Base-by-base conservation (phyloP, 2,113 vertebrate species). In the Hemiscyllium ocellatum region DNA sequence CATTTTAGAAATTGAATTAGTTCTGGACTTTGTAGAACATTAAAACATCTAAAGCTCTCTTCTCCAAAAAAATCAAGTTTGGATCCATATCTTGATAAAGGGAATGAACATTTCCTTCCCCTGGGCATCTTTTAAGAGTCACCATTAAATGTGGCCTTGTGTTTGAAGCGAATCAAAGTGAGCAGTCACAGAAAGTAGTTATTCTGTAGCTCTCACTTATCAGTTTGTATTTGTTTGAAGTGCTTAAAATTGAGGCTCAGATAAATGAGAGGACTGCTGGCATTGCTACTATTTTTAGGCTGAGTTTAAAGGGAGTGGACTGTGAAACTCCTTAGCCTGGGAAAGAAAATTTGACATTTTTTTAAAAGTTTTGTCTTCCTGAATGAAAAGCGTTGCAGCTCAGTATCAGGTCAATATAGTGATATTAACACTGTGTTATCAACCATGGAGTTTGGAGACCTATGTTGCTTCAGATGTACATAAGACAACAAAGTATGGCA, bases 1-100 rank as follows among this genome's bases (percentile, higher is more conserved):
- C 89, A 93, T 61, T 68, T 93, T 93, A 93, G 61, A 22, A 37
- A 68, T n/a, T 37, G 61, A 37, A 29, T 37, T 93, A 61, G 61
- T 66, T 93, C 89, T 93, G 89, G 89, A 66, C 66, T 37, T 93
- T 65, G 56, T 42, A 66, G 89, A n/a, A 93, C 89, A 93, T 93
- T 68, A 93, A 93, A 68, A 68, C 89, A 68, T 93, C 61, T 22
- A 6, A 66, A 93, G 61, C 33, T 93, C 66, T 66, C 61, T 93
- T 68, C 89, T 93, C 56, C n/a, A n/a, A 66, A 91, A 37, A 66
- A 33, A 66, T 61, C 56, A 61, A 87, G 50, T 56, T 52, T 87
- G 47, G 50, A 56, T 26, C 50, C 85, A 87, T 87, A 56, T 87
- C 85, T 24, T 52, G 85, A 56, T 87, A 93, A 66, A 66, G n/a